phyloP scores from a whole-genome alignment of 2,888 invertebrate genomes.

The Selenia dentaria region DNA sequence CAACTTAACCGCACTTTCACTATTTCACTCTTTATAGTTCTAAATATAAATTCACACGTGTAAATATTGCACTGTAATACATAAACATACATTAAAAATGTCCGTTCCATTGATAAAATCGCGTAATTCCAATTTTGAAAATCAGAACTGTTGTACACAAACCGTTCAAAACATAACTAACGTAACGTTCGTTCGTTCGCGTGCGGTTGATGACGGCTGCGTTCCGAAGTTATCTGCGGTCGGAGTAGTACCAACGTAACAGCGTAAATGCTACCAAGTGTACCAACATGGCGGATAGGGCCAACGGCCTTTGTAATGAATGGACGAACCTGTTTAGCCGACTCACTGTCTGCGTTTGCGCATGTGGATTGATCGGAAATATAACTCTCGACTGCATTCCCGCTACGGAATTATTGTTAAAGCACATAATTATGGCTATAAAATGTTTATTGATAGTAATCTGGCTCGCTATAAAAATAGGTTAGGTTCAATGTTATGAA shows the following conservation, averaged over 20 bases:
- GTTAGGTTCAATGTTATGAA: too few species aligned
- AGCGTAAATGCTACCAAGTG: conserved; percentile 27
- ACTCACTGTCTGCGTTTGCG: conserved; percentile 37
- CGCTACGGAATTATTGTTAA: not conserved
- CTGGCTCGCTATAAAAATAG: too few species aligned
- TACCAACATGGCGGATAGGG: conserved; percentile 40
- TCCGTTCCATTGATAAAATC: conserved; percentile 58
- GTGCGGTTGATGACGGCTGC: conserved; percentile 55
- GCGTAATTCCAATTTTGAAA: conserved; percentile 19
- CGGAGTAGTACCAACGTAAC: conserved; percentile 51
- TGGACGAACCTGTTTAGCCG: conserved; percentile 63
- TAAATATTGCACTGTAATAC: conserved; percentile 27
- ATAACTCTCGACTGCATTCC: conserved; percentile 4
- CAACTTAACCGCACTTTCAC: conserved; percentile 75
- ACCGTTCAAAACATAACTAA: conserved; percentile 73
- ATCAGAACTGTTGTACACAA: conserved; percentile 32
- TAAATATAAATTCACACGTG: conserved; percentile 27
- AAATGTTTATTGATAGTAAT: too few species aligned
- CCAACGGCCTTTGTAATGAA: conserved; percentile 72
- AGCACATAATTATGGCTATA: conserved; percentile 6
- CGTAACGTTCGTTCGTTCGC: conserved; percentile 59
- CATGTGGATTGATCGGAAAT: conserved; percentile 29
- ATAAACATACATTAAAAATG: conserved; percentile 27
- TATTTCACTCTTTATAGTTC: conserved; percentile 23
- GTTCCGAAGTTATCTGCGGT: conserved; percentile 58